These are phyloP conservation scores for Bombylius discolor DNA, from an alignment of 2,888 invertebrate species.

Conservation along the genomic window DNA sequence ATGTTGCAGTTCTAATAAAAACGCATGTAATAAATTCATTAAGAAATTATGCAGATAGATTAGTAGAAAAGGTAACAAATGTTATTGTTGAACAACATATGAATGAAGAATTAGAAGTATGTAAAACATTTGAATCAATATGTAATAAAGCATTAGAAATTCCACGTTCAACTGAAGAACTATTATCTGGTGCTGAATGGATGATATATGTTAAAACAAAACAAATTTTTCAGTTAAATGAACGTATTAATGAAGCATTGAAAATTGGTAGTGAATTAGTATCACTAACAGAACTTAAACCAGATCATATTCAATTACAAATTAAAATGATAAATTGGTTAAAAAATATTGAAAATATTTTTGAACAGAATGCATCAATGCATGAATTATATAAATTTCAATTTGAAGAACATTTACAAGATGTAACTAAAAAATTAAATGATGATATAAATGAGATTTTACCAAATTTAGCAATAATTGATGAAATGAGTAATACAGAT, in stretches of 20 bases:
- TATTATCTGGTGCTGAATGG: conserved; percentile 67
- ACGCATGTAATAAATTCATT: conserved; percentile 49
- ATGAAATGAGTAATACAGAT: conserved; percentile 70
- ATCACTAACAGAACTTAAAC: conserved; percentile 59
- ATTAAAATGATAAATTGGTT: conserved; percentile 76
- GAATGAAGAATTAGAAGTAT: conserved; percentile 53
- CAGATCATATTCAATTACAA: conserved; percentile 66
- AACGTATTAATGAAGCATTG: conserved; percentile 54
- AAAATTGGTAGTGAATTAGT: conserved; percentile 52
- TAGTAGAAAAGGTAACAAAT: conserved; percentile 47
- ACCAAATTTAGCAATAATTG: conserved; percentile 61
- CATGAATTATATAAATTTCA: conserved; percentile 72
- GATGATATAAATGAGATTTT: conserved; percentile 56
- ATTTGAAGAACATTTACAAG: conserved; percentile 67
- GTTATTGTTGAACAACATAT: conserved; percentile 52
- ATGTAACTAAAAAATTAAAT: conserved; percentile 55
- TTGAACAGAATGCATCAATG: conserved; percentile 63
- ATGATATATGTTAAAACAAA: conserved; percentile 66
- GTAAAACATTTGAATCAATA: conserved; percentile 53
- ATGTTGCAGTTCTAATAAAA: conserved; percentile 49
- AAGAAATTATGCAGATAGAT: conserved; percentile 43
- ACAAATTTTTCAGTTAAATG: conserved; percentile 53
- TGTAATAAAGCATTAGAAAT: conserved; percentile 52
- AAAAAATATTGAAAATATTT: conserved; percentile 62
- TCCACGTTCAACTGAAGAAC: conserved; percentile 66